phyloP scores from a whole-genome alignment of 2,797 vertebrate species.

The Rhinoraja longicauda region DNA sequence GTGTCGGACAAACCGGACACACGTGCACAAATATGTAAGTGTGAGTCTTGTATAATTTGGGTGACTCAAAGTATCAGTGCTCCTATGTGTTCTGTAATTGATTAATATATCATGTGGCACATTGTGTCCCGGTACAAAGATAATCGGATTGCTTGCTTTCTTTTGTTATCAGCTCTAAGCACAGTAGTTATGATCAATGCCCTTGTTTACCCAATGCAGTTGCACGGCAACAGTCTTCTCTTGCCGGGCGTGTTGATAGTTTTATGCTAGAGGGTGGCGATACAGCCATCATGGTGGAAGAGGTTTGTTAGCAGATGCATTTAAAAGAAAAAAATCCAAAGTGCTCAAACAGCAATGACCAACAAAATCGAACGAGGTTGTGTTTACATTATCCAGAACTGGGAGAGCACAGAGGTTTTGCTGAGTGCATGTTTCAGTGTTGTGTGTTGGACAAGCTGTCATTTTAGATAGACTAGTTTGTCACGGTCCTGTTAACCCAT shows the following conservation, averaged over 20 bases:
- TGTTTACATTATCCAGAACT: background rate
- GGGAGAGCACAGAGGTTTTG: background rate
- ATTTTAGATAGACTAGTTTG: background rate
- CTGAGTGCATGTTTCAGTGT: background rate
- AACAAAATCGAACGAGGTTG: background rate
- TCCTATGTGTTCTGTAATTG: background rate
- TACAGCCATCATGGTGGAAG: background rate
- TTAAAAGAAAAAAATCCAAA: background rate
- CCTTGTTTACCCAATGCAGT: conserved; percentile 18
- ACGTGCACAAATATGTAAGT: background rate
- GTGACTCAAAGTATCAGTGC: background rate
- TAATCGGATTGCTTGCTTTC: conserved; percentile 24
- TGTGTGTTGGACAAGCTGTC: background rate
- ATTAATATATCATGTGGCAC: conserved; percentile 10
- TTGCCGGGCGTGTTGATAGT: conserved; percentile 13
- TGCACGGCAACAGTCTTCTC: conserved; percentile 15
- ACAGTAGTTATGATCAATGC: conserved; percentile 15
- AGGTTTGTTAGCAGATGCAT: background rate
- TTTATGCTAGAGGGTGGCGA: background rate
- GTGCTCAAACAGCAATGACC: background rate
- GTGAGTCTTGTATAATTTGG: background rate
- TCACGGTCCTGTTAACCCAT: background rate
- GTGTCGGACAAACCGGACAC: no score
- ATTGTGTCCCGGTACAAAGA: conserved; percentile 15
- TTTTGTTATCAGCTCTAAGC: conserved; percentile 28